Evolutionary conservation across 2,113 vertebrate species (phyloP).

Genomic region (Pituophis catenifer): DNA sequence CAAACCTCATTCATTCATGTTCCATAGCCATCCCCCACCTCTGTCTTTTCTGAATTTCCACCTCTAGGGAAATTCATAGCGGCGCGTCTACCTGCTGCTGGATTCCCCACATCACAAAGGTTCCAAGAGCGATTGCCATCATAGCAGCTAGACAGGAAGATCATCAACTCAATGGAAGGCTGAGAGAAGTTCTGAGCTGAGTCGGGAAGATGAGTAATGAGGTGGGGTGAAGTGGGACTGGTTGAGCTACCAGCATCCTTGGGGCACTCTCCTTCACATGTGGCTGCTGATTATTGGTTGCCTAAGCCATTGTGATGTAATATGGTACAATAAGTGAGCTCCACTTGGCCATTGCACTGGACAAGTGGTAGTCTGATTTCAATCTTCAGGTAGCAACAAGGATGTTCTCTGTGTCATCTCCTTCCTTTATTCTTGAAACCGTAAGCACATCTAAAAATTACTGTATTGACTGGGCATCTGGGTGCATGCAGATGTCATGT

Average conservation of each 20-base stretch:
- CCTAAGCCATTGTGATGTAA: not conserved
- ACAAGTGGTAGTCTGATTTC: not conserved
- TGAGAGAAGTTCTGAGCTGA: not conserved
- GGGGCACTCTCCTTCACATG: not conserved
- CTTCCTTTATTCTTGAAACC: not conserved
- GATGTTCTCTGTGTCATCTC: not conserved
- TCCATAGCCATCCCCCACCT: not conserved
- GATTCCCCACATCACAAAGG: not conserved
- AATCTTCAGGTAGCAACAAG: not conserved
- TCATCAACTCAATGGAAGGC: not conserved
- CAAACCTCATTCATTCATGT: not conserved
- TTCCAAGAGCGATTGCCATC: not conserved
- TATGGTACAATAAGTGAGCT: not conserved
- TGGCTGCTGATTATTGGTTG: not conserved
- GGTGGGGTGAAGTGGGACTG: not conserved
- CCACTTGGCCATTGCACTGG: not conserved
- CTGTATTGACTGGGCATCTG: not conserved
- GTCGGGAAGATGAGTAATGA: not conserved
- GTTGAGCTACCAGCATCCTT: not conserved
- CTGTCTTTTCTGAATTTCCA: not conserved
- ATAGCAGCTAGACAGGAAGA: not conserved
- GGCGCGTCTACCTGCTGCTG: not conserved
- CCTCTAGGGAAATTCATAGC: not conserved
- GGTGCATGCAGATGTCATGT: not conserved
- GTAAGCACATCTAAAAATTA: not conserved